Evolutionary conservation across 2,888 invertebrate genomes (phyloP).

Genomic region (Pristionchus entomophagus): DNA sequence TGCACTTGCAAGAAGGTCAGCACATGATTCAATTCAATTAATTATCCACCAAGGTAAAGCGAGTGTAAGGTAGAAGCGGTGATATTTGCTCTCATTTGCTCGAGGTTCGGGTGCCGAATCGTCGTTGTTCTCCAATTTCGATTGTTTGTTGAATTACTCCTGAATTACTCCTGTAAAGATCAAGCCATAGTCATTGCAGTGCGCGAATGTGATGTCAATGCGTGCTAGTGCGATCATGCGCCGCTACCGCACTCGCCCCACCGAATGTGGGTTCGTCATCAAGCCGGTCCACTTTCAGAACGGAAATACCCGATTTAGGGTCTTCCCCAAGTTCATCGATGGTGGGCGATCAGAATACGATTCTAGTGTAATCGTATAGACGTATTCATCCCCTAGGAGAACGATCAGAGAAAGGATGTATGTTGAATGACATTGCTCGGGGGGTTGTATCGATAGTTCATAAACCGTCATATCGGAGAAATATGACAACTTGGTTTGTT

Average conservation of each 20-base stretch:
- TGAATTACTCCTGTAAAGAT: too few species aligned
- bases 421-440: too few species aligned
- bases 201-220: slow-evolving; percentile 75
- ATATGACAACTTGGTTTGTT: too few species aligned
- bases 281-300: slow-evolving; percentile 75
- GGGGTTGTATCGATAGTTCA: too few species aligned
- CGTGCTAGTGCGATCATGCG: slow-evolving; percentile 75
- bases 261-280: slow-evolving; percentile 73
- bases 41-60: neutral
- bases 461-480: too few species aligned
- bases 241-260: slow-evolving; percentile 72
- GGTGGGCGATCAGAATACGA: slow-evolving; percentile 53
- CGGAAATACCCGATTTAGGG: slow-evolving; percentile 73
- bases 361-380: too few species aligned
- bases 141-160: too few species aligned
- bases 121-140: too few species aligned
- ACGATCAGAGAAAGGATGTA: too few species aligned
- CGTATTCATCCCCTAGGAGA: too few species aligned
- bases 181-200: too few species aligned
- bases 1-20: slow-evolving; percentile 73
- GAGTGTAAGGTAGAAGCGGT: neutral
- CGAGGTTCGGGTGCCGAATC: too few species aligned
- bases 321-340: slow-evolving; percentile 75
- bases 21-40: neutral
- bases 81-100: neutral